Evolutionary conservation across 64 coral and sea anemone genomes (phyloP), one percentile per base, ranked within the genome.

Genomic region (Porites lutea): DNA sequence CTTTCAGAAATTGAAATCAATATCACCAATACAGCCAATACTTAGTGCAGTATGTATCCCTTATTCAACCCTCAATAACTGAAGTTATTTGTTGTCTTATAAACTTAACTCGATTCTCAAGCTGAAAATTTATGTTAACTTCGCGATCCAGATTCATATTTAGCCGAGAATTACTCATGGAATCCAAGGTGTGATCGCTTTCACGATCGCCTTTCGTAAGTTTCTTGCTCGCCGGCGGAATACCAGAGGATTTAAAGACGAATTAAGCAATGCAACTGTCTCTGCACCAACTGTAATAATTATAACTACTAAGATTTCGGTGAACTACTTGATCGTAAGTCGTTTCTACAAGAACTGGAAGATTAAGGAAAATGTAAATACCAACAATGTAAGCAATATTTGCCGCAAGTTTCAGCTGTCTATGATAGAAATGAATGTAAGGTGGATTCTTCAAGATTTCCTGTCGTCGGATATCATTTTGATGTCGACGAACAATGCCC

Each of bases 221-320:
- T 86, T 58, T 61, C 75, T 62, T 6, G 79, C 93, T 48, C 88
- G 55, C 95, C 95, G 93, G 0, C 79, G 72, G 71, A 90, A 93
- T 47, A 96, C 74, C 2, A 96, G 76, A 12, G 95, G 95, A 46
- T 96, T 93, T 13, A 93, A 65, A 7, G 90, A 89, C 21, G 95
- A 96, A 78, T 93, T 96, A 16, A 92, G 52, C 22, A 96, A 93
- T 6, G 90, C 95, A 18, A 86, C 77, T 0, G 95, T 96, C 55
- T 96, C 95, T 16, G 90, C 83, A n/a, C 95, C 93, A 96, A 79
- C 87, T 96, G 50, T 96, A 96, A 2, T 77, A 92, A 71, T 88
- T 91, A 48, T 93, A 93, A 12, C 21, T 96, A 46, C 82, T 69
- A 2, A 96, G 47, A 74, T 46, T 81, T 4, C 70, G 59, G 16